Percentiles rank a stretch among this genome's conserved stretches.
Conservation (phyloP, 2,797 vertebrate species). For the Orestias chungarensis region DNA sequence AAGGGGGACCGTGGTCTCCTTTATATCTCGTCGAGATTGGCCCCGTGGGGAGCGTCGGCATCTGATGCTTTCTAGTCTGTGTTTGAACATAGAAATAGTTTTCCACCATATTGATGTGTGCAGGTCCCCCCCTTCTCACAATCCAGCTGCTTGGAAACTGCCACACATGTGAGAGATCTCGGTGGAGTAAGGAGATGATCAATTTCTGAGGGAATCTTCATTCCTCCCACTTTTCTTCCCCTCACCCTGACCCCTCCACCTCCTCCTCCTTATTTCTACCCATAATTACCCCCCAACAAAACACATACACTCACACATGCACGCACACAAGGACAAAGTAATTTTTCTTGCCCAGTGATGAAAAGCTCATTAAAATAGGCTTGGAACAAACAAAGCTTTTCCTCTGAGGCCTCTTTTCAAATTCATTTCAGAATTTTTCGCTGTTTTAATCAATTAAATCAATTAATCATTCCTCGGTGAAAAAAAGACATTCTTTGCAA, state of each 20-base stretch:
- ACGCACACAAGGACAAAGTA: constrained; percentile 74
- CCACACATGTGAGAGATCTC: constrained; percentile 66
- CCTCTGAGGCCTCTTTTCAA: constrained; percentile 96
- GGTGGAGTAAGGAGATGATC: constrained; percentile 61
- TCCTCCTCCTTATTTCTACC: constrained; percentile 82
- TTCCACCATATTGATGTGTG: constrained; percentile 67
- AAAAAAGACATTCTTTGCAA: constrained; percentile 93
- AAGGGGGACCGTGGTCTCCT: constrained; percentile 66
- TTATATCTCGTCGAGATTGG: constrained; percentile 68
- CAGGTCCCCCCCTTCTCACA: constrained; percentile 45
- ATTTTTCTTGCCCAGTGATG: constrained; percentile 97
- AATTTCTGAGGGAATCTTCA: constrained; percentile 69
- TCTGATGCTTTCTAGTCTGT: constrained; percentile 65
- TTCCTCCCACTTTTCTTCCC: constrained; percentile 20
- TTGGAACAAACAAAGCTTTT: constrained; percentile 97
- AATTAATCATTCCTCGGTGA: constrained; percentile 99
- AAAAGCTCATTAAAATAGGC: constrained; percentile 98
- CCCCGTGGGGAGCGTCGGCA: constrained; percentile 74
- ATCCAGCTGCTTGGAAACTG: constrained; percentile 68
- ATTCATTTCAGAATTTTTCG: constrained; percentile 94
- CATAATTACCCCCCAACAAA: constrained; percentile 86
- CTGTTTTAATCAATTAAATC: constrained; percentile 99
- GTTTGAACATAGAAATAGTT: constrained; percentile 75
- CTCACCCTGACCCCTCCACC: constrained; percentile 53
- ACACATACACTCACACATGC: background rate